Conservation (phyloP, 2,113 vertebrate genomes). For the Periophthalmus modestus region DNA sequence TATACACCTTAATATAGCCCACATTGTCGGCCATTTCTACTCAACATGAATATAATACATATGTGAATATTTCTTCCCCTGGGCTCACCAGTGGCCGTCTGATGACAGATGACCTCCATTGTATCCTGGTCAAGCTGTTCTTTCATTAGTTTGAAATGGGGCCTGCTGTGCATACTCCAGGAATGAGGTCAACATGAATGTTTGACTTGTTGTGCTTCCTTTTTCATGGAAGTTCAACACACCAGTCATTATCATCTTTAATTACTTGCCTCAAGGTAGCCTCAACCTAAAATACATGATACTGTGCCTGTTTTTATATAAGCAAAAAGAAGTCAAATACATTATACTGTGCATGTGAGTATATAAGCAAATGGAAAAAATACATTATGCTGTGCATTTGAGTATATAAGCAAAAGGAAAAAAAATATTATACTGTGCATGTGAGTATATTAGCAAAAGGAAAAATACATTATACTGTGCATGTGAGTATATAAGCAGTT, state of each 20-base stretch:
- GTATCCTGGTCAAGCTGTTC: conserved; percentile 51
- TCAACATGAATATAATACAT: neutral
- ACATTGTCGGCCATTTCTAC: no score
- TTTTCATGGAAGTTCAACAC: neutral
- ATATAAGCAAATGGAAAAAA: no score
- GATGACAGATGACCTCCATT: conserved; percentile 48
- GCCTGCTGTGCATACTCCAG: conserved; percentile 21
- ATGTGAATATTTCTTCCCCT: conserved; percentile 26
- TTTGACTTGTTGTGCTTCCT: neutral
- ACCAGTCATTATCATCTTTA: neutral
- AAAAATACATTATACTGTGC: no score
- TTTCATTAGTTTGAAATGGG: conserved; percentile 51
- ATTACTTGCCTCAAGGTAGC: neutral
- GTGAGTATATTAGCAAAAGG: neutral
- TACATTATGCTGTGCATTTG: no score
- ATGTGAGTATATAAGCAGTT: no score
- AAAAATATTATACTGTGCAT: neutral
- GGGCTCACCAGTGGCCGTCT: conserved; percentile 11
- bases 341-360: no score
- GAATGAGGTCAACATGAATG: conserved; percentile 38
- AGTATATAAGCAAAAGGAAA: no score
- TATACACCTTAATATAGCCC: no score
- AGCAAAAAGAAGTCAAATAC: neutral
- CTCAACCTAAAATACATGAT: neutral
- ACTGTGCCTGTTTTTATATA: neutral